Percentiles rank a stretch among this genome's conserved stretches.
Conservation (phyloP, 2,888 invertebrate genomes). For the Chloromyia formosa region DNA sequence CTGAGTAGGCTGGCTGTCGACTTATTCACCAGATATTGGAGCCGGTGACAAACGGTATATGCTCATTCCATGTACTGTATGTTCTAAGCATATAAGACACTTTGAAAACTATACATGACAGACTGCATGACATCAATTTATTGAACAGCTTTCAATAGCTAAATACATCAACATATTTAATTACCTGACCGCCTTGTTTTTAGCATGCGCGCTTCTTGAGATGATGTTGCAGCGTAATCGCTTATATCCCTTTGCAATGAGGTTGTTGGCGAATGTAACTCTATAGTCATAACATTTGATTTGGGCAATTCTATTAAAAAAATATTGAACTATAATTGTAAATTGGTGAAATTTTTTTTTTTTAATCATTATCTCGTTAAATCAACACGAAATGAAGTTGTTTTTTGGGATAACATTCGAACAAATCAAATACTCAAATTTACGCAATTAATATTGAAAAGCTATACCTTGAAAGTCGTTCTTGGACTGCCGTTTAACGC, state of each 20-base stretch:
- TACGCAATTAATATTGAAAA: neutral
- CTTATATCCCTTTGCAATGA: constrained; percentile 39
- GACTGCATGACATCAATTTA: too few relatives aligned
- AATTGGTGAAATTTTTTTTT: neutral
- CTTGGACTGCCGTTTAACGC: constrained; percentile 18
- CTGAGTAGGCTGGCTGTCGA: too few relatives aligned
- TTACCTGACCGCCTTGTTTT: constrained; percentile 55
- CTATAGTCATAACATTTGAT: constrained; percentile 63
- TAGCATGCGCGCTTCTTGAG: constrained; percentile 57
- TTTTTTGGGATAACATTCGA: constrained; percentile 39
- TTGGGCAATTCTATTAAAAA: constrained; percentile 59
- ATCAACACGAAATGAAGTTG: constrained; percentile 23
- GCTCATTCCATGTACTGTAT: too few relatives aligned
- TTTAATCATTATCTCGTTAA: too few relatives aligned
- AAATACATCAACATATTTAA: neutral
- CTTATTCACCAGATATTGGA: too few relatives aligned
- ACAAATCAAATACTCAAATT: too few relatives aligned
- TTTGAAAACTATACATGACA: too few relatives aligned
- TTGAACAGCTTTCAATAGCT: too few relatives aligned
- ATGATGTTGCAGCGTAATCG: constrained; percentile 43
- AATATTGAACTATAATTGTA: too few relatives aligned
- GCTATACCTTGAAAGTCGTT: too few relatives aligned
- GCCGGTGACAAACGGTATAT: too few relatives aligned
- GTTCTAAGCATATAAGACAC: too few relatives aligned
- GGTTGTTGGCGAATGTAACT: constrained; percentile 54